Evolutionary conservation across 2,113 vertebrate genomes (phyloP).

Genomic region (Panthera tigris): DNA sequence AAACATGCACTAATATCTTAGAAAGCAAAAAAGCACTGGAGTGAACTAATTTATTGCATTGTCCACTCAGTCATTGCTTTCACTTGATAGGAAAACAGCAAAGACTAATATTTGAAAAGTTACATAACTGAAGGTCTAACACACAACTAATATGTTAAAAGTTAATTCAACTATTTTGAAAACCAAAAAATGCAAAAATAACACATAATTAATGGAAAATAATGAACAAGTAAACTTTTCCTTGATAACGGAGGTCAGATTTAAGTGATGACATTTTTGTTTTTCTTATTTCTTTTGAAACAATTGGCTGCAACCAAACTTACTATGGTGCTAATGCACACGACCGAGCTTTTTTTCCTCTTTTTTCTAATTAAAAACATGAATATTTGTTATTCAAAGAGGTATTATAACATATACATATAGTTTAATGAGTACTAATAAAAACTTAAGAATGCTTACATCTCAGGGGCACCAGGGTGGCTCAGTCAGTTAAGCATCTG

Average conservation of each 20-base stretch:
- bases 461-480: no score
- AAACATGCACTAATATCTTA: not conserved
- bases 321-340: not conserved
- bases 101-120: constrained; percentile 24
- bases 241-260: constrained; percentile 46
- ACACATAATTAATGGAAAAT: constrained; percentile 19
- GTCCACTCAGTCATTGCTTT: constrained; percentile 42
- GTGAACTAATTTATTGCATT: constrained; percentile 51
- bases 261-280: constrained; percentile 28
- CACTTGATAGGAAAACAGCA: constrained; percentile 58
- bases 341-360: not conserved
- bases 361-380: not conserved
- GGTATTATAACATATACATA: not conserved
- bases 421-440: not conserved
- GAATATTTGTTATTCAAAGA: not conserved
- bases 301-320: not conserved
- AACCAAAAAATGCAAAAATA: constrained; percentile 28
- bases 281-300: constrained; percentile 58
- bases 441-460: not conserved
- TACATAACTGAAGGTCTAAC: constrained; percentile 45
- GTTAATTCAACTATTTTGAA: constrained; percentile 68
- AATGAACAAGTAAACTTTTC: not conserved
- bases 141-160: constrained; percentile 38
- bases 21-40: not conserved
- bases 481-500: no score